phyloP scores from a whole-genome alignment of 2,797 vertebrate species.

The Picus viridis region DNA sequence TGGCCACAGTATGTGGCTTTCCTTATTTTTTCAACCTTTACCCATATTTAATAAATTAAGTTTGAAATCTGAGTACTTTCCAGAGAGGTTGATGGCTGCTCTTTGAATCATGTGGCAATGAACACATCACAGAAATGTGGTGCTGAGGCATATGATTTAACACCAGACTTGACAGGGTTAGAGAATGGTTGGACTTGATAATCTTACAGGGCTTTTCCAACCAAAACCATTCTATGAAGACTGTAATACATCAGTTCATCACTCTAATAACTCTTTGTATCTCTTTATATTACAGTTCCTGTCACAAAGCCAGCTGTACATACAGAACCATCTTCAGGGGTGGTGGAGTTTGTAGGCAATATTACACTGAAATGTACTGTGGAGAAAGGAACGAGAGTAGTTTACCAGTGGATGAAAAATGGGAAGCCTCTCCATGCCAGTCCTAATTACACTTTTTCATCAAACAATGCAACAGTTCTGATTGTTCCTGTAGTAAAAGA shows the following conservation, averaged over 20 bases:
- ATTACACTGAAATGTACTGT: constrained; percentile 89
- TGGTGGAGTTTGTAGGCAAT: constrained; percentile 89
- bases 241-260: neutral
- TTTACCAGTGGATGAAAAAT: constrained; percentile 89
- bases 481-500: constrained; percentile 90
- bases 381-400: constrained; percentile 84
- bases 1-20: neutral
- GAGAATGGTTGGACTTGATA: too few relatives aligned
- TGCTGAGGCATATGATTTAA: too few relatives aligned
- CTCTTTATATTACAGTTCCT: constrained; percentile 81
- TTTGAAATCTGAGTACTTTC: neutral
- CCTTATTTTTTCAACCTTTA: neutral
- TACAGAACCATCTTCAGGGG: constrained; percentile 81
- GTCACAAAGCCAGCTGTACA: constrained; percentile 83
- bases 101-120: neutral
- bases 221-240: neutral
- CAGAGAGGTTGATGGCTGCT: neutral
- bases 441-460: constrained; percentile 81
- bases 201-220: too few relatives aligned
- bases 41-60: neutral
- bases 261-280: neutral
- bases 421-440: constrained; percentile 67
- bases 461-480: constrained; percentile 80
- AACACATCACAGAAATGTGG: too few relatives aligned
- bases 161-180: too few relatives aligned